Base-by-base conservation (phyloP, 2,888 invertebrate species). In the Brachynemurus nebulosus region DNA sequence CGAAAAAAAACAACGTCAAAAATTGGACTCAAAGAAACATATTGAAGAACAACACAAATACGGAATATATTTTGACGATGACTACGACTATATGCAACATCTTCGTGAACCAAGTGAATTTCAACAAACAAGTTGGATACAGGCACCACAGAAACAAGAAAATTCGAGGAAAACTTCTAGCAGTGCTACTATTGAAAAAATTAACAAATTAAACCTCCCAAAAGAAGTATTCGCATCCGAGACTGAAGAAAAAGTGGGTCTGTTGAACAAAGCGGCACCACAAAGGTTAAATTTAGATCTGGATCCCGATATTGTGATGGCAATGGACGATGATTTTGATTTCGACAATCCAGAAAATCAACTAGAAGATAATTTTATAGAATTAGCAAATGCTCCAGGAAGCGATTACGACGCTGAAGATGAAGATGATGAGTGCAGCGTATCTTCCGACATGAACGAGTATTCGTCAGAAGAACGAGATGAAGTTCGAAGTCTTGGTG, bases 1-100 rank as follows among this genome's bases (percentile, higher is more conserved):
- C 8, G 44, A 47, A n/a, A 53, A 56, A 40, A 51, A 64, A 42
- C 60, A 33, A 27, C 20, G 23, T 8, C 21, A n/a, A n/a, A n/a
- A n/a, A n/a, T n/a, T n/a, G n/a, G 66, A 69, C 47, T 52, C 58
- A 3, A 57, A 68, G 3, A 78, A 79, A 52, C 69, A 74, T 0
- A 71, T 66, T 50, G 78, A 83, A 50, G 81, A 86, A 53, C 83
- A 85, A 56, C 67, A 72, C 12, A 90, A 92, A 60, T 93, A 76
- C 70, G 96, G 95, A 1, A 80, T 97, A 48, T 89, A 80, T 60
- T 96, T 78, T 62, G 93, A 95, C 55, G 95, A 97, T 65, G 90
- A 93, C 54, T 95, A 92, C 62, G 80, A 97, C 61, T 97, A 97
- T 59, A 64, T 96, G 51, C 89, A 96, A 62, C 93, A 97, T 71